Evolutionary conservation across 1,140 invertebrate genomes (phyloP), one percentile per base, ranked within the genome.

Genomic region (Campodea augens): DNA sequence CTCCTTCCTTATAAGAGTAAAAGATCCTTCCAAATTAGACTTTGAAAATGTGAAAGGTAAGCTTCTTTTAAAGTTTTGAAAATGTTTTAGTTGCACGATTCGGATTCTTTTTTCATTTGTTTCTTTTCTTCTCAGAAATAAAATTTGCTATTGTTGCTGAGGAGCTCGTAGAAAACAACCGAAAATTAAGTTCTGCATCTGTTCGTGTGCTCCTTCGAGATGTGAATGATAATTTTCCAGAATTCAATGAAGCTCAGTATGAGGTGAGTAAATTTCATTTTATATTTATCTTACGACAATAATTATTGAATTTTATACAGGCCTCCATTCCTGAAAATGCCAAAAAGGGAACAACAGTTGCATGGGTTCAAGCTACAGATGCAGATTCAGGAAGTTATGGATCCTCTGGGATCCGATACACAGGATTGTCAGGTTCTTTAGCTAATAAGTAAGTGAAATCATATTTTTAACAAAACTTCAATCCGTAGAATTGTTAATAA

Each of bases 141-240:
- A 88, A 88, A 61, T 86, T 89, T 54, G 84, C 80, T 45, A 64
- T 93, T 38, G 69, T 88, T 25, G 88, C 88, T 12, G 77, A 78
- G 60, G 88, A 92, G 71, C 71, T 77, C 41, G 78, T 81, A 46
- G 65, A 74, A 50, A 63, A 66, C 49, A 69, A 74, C 38, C 75
- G 79, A 4, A 82, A 84, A 62, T 75, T 75, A 46, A 86, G 78
- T 56, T 63, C 72, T n/a, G 87, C 86, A 1, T 77, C 81, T 29
- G 78, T 96, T 2, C 81, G 75, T 10, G 76, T 95, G 38, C 73
- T 78, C 49, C 78, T 97, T 54, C 70, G 78, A 49, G 91, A 97
- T 65, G 76, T 84, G 58, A 95, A 96, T 57, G 91, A 96, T 58
- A 93, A 95, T 62, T 82, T 83, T 57, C 91, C 90, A 0, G 78